A percentile compares a stretch with the other conserved stretches of the same genome.
Evolutionary conservation across 2,797 vertebrate species (phyloP).

Genomic region (Sebastes melanostomus): DNA sequence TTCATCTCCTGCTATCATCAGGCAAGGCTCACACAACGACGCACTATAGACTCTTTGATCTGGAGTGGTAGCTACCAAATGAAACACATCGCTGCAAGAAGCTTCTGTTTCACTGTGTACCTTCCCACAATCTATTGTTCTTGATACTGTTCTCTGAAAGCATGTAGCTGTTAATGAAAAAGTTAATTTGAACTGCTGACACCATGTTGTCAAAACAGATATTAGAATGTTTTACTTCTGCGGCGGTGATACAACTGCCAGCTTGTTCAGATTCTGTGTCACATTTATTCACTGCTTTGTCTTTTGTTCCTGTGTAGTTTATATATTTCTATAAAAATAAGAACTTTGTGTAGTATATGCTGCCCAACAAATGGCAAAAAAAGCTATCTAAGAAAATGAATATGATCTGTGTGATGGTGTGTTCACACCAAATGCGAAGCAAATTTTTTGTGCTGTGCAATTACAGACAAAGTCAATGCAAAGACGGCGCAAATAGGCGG

Average conservation of each 20-base stretch:
- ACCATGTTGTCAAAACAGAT: slow-evolving; percentile 26
- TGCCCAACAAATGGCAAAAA: neutral
- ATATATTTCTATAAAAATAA: slow-evolving; percentile 16
- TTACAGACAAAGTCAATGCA: no score
- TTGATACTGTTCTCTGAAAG: neutral
- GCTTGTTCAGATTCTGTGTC: slow-evolving; percentile 4
- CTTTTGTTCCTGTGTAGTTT: neutral
- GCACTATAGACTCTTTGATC: slow-evolving; percentile 67
- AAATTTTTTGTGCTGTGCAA: no score
- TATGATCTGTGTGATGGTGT: neutral
- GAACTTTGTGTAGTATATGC: neutral
- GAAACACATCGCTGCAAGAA: slow-evolving; percentile 36
- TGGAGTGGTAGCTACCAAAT: slow-evolving; percentile 54
- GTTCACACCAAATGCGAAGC: no score
- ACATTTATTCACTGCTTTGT: slow-evolving; percentile 2
- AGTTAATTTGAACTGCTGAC: slow-evolving; percentile 37
- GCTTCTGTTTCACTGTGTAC: slow-evolving; percentile 16
- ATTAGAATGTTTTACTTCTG: slow-evolving; percentile 1
- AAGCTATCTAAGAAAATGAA: no score
- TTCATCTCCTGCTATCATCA: slow-evolving; percentile 70
- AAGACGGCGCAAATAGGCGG: no score
- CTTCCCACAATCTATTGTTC: slow-evolving; percentile 29
- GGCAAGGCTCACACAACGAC: slow-evolving; percentile 35
- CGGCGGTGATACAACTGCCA: neutral
- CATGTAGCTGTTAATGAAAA: slow-evolving; percentile 32